A percentile compares a stretch with the other conserved stretches of the same genome.
Conservation (phyloP, 2,797 vertebrate genomes). For the Chelmon rostratus region DNA sequence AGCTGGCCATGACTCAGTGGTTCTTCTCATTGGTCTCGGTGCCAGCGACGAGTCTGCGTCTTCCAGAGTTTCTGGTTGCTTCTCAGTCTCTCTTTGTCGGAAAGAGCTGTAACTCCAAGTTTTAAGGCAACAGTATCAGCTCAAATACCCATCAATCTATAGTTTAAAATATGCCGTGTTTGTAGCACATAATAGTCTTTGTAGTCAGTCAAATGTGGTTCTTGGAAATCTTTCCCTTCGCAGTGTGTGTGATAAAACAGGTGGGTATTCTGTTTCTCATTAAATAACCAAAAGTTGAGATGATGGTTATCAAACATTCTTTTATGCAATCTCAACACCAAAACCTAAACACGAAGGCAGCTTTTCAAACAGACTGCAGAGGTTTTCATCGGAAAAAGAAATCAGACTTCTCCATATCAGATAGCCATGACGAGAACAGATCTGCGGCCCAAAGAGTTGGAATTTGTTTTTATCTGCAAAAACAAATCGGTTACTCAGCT, state of each 20-base stretch:
- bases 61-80: not conserved
- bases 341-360: not conserved
- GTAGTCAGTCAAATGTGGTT: not conserved
- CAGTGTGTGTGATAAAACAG: not conserved
- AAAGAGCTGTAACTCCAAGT: not conserved
- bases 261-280: not conserved
- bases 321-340: constrained; percentile 15
- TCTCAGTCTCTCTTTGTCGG: not conserved
- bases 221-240: not conserved
- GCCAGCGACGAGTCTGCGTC: constrained; percentile 25
- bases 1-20: constrained; percentile 83
- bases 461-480: constrained; percentile 2
- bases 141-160: not conserved
- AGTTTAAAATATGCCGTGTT: not conserved
- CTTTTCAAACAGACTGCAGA: not conserved
- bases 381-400: not conserved
- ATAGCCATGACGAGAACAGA: not conserved
- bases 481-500: not conserved
- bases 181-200: not conserved
- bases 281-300: constrained; percentile 23
- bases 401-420: not conserved
- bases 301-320: constrained; percentile 21
- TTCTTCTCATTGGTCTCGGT: constrained; percentile 67
- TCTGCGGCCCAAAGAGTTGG: not conserved
- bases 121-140: not conserved